Evolutionary conservation across 2,113 vertebrate genomes (phyloP).

Genomic region (Corapipo altera): DNA sequence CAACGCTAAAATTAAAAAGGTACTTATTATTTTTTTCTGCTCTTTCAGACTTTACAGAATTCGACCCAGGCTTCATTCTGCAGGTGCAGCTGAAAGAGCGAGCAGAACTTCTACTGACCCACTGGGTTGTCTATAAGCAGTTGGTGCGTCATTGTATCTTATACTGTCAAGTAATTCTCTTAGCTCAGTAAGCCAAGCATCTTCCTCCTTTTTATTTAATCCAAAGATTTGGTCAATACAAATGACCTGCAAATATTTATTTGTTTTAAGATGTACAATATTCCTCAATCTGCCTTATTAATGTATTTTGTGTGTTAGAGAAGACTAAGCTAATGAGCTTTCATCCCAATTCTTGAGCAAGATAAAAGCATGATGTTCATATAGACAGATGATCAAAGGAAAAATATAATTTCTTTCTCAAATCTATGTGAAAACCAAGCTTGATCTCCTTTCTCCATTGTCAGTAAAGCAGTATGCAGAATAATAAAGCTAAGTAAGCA

Average conservation of each 20-base stretch:
- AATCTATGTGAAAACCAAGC: not conserved
- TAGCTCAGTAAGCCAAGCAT: not conserved
- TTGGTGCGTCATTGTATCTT: not conserved
- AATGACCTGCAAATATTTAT: not conserved
- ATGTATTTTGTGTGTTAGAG: not conserved
- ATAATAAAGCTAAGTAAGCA: not conserved
- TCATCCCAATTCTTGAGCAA: not conserved
- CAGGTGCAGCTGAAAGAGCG: not conserved
- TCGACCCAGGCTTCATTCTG: not conserved
- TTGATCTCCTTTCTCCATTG: not conserved
- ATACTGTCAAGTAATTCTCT: not conserved
- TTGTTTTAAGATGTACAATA: not conserved
- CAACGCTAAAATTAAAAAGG: not conserved
- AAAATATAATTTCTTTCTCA: not conserved
- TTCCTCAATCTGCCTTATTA: not conserved
- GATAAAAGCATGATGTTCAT: not conserved
- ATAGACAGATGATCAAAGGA: not conserved
- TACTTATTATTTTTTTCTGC: not conserved
- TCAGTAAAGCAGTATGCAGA: not conserved
- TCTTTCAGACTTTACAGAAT: not conserved
- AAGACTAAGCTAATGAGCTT: not conserved
- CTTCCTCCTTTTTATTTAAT: not conserved
- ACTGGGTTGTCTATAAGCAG: not conserved
- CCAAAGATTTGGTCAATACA: not conserved
- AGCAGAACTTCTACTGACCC: not conserved